phyloP scores from a whole-genome alignment of 2,888 invertebrate species.

The Eupithecia inturbata region DNA sequence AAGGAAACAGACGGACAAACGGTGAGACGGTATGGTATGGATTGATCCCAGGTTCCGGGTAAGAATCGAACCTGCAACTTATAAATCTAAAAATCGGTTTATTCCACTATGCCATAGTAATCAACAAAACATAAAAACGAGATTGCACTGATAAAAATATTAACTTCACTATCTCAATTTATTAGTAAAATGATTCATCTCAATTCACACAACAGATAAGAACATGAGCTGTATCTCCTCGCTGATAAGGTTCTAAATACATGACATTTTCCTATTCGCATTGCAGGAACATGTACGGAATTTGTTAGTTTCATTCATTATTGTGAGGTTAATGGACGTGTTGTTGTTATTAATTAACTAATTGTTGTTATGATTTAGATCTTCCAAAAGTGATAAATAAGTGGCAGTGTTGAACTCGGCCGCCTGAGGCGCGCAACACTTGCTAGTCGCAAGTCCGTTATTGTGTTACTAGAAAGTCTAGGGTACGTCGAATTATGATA shows the following conservation, averaged over 20 bases:
- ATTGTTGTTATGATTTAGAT: neutral
- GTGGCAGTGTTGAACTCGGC: neutral
- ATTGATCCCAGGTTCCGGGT: neutral
- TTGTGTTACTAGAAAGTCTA: too few relatives aligned
- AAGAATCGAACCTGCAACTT: neutral
- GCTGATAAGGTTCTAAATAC: slow-evolving; percentile 22
- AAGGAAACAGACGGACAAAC: neutral
- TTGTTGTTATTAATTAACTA: neutral
- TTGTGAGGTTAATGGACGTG: neutral
- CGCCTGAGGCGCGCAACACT: too few relatives aligned
- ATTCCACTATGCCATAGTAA: neutral
- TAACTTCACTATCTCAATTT: neutral
- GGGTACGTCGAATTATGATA: too few relatives aligned
- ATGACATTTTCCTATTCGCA: slow-evolving; percentile 4
- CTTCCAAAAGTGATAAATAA: neutral
- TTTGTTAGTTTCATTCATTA: neutral
- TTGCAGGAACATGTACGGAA: slow-evolving; percentile 11
- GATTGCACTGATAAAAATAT: neutral
- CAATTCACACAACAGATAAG: slow-evolving; percentile 13
- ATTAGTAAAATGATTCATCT: slow-evolving; percentile 24
- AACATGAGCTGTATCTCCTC: slow-evolving; percentile 10
- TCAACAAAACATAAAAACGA: neutral
- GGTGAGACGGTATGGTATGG: neutral
- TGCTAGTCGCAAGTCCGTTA: too few relatives aligned
- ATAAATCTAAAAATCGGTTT: neutral